A percentile compares a stretch with the other conserved stretches of the same genome.
Conservation (phyloP, 2,888 invertebrate genomes). For the Meloe dianella region DNA sequence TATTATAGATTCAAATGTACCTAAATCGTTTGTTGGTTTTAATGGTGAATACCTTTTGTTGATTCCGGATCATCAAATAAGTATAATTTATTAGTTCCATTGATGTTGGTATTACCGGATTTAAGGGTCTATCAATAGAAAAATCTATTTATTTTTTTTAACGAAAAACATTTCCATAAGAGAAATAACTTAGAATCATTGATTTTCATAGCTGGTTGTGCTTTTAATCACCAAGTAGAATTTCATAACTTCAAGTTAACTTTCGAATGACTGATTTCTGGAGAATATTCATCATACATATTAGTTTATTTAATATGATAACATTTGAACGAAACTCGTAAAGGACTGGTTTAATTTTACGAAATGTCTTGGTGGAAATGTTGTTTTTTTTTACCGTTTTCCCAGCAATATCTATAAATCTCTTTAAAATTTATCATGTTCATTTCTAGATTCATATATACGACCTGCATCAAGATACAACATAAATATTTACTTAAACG, state of each 20-base stretch:
- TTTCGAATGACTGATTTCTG: background rate
- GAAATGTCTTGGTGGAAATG: background rate
- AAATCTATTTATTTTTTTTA: too few relatives aligned
- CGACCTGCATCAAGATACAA: conserved; percentile 4
- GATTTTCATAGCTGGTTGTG: background rate
- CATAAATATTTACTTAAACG: conserved; percentile 4
- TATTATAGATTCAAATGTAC: background rate
- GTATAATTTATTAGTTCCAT: background rate
- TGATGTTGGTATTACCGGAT: background rate
- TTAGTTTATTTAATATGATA: background rate
- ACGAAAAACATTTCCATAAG: too few relatives aligned
- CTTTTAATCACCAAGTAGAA: background rate
- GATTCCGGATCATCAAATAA: background rate
- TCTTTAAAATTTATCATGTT: conserved; percentile 3
- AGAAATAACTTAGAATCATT: background rate
- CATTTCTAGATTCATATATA: conserved; percentile 7
- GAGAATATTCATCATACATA: background rate
- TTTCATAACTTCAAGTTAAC: background rate
- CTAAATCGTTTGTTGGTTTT: background rate
- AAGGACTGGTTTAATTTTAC: background rate
- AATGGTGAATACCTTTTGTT: background rate
- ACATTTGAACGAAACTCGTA: background rate
- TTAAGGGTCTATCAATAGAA: background rate
- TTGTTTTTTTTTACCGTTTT: background rate
- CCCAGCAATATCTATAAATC: conserved; percentile 5